Base-by-base conservation (phyloP, 2,888 invertebrate genomes). In the Leptinotarsa haldemani region DNA sequence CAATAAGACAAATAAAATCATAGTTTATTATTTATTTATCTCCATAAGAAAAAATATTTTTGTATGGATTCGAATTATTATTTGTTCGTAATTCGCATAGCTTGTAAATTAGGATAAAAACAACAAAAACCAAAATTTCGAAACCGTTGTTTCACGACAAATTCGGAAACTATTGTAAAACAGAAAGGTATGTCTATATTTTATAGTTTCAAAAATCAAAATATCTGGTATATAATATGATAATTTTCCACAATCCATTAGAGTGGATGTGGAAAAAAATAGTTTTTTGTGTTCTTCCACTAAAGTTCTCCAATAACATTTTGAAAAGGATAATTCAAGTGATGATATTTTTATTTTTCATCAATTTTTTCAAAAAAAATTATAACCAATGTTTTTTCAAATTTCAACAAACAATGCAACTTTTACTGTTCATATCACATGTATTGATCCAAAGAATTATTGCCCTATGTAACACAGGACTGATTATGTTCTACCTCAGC, bases 401-500 rank as follows among this genome's bases (percentile, higher is more conserved):
- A 1, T 25, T 7, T 30, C 30, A 30, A 67, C 46, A 40, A 46
- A 30, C 47, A 50, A 25, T 58, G 47, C n/a, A 52, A 56, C 18
- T 63, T 61, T 63, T 63, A n/a, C 46, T 58, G 22, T 63, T 61
- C 1, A 22, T 63, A 65, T 66, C 65, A 74, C 70, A 71, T 73
- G 22, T 30, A 56, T 68, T 68, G 64, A 73, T 77, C 83, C 82
- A 83, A 84, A 83, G 83, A 82, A 70, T 77, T 76, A 78, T 82
- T 83, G 81, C 82, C 79, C 80, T 73, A 66, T 77, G 67, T 80
- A 84, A 83, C 82, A 85, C 84, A 86, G 86, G 86, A 87, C 87
- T 87, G 87, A 87, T 85, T 86, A 79, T 82, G 83, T 87, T 86
- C 87, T 87, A 87, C 87, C 87, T 87, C 87, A 87, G 80, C 85